Conservation (phyloP, 2,797 vertebrate species). For the Protosalanx chinensis region DNA sequence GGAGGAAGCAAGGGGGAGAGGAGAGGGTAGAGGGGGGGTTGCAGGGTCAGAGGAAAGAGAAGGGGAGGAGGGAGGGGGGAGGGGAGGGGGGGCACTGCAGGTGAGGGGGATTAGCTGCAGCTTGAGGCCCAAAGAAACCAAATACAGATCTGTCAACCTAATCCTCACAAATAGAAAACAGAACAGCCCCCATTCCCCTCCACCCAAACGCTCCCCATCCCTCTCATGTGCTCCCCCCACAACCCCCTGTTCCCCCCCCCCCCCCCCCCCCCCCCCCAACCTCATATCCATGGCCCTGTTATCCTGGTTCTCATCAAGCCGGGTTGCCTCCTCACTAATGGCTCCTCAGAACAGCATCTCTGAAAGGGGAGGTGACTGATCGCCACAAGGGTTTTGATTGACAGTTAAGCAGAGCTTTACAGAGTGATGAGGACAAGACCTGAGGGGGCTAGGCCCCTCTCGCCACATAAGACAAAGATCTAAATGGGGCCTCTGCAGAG, state of each 20-base stretch:
- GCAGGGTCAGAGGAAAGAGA: conserved; percentile 67
- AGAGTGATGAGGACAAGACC: conserved; percentile 70
- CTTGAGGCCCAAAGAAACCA: conserved; percentile 79
- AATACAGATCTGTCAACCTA: conserved; percentile 83
- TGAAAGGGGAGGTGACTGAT: conserved; percentile 70
- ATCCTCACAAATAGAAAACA: conserved; percentile 83
- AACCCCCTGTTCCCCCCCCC: background rate
- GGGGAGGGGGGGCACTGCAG: conserved; percentile 67
- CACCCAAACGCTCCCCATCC: conserved; percentile 36
- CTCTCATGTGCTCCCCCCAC: background rate
- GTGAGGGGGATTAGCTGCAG: conserved; percentile 81
- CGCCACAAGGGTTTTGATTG: conserved; percentile 65
- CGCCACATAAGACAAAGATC: conserved; percentile 51
- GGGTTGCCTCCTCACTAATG: conserved; percentile 62
- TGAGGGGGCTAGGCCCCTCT: conserved; percentile 56
- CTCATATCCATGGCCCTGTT: conserved; percentile 55
- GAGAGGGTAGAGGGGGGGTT: conserved; percentile 43
- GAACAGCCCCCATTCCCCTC: conserved; percentile 55
- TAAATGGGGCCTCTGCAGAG: conserved; percentile 54
- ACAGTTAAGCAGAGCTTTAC: conserved; percentile 59
- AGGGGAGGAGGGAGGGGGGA: conserved; percentile 32
- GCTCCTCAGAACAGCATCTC: conserved; percentile 61
- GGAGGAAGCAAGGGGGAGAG: conserved; percentile 51
- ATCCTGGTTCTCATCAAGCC: conserved; percentile 71
- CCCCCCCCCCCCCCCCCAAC: background rate